Evolutionary conservation across 2,888 invertebrate species (phyloP).

Genomic region (Strigamia transsilvanica): DNA sequence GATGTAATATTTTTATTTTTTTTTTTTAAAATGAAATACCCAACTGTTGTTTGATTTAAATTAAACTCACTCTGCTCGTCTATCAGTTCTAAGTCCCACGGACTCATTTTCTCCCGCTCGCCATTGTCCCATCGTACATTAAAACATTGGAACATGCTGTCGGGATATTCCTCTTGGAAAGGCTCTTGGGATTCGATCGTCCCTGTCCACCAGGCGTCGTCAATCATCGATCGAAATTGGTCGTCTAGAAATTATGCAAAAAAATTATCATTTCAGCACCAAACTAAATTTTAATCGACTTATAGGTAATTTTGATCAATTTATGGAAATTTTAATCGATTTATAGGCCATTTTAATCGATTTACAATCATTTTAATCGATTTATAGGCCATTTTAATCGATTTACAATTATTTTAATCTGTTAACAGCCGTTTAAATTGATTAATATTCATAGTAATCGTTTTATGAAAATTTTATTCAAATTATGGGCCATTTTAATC

Average conservation of each 20-base stretch:
- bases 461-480: too few relatives aligned
- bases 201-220: slow-evolving; percentile 97
- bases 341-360: too few relatives aligned
- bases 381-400: too few relatives aligned
- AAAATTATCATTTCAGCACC: slow-evolving; percentile 7
- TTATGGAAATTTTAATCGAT: too few relatives aligned
- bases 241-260: slow-evolving; percentile 63
- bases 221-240: slow-evolving; percentile 89
- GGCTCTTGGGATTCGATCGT: slow-evolving; percentile 76
- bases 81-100: slow-evolving; percentile 94
- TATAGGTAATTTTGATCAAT: too few relatives aligned
- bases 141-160: slow-evolving; percentile 78
- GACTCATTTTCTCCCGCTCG: slow-evolving; percentile 85
- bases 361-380: too few relatives aligned
- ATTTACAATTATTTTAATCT: neutral
- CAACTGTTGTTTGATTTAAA: neutral
- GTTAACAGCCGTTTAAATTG: too few relatives aligned
- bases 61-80: slow-evolving; percentile 67
- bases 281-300: neutral
- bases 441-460: too few relatives aligned
- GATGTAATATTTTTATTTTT: neutral
- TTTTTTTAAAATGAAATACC: neutral
- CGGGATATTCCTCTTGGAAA: slow-evolving; percentile 70
- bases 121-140: slow-evolving; percentile 83
- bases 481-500: too few relatives aligned